These are phyloP conservation scores for Helicoverpa assulta DNA, from an alignment of 2,888 invertebrate genomes.

Conservation along the genomic window DNA sequence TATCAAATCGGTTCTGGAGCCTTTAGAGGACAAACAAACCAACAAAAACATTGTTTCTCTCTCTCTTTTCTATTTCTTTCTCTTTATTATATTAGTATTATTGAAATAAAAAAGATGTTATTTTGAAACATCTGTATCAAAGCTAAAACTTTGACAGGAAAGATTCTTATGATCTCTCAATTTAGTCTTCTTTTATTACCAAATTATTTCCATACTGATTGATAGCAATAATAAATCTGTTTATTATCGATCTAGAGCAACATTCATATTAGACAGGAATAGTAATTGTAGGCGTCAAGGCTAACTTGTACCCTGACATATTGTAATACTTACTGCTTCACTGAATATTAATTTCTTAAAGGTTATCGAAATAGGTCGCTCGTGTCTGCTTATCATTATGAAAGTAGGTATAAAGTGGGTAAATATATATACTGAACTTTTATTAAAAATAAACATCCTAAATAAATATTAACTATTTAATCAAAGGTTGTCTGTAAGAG, in stretches of 20 bases:
- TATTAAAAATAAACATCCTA: no score
- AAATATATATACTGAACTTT: no score
- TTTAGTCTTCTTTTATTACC: no score
- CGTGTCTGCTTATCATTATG: conserved; percentile 15
- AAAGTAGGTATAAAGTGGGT: conserved; percentile 12
- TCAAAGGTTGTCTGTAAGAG: neutral
- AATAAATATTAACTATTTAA: neutral
- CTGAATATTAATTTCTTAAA: conserved; percentile 62
- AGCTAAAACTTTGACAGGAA: no score
- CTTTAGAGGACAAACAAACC: no score
- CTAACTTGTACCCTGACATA: conserved; percentile 66
- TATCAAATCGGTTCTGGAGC: no score
- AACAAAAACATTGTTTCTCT: no score
- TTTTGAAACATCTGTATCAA: no score
- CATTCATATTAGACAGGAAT: conserved; percentile 67
- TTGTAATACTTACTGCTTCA: conserved; percentile 59
- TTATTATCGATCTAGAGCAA: conserved; percentile 23
- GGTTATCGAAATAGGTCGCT: conserved; percentile 62
- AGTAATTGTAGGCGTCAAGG: conserved; percentile 69
- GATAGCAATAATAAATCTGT: conserved; percentile 21
- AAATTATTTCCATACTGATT: conserved; percentile 1
- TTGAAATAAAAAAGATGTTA: no score
- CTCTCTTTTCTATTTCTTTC: no score
- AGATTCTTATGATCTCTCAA: no score
- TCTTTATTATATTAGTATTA: no score